Conservation (phyloP, 1,140 invertebrate genomes). For the Bicyclus anynana region DNA sequence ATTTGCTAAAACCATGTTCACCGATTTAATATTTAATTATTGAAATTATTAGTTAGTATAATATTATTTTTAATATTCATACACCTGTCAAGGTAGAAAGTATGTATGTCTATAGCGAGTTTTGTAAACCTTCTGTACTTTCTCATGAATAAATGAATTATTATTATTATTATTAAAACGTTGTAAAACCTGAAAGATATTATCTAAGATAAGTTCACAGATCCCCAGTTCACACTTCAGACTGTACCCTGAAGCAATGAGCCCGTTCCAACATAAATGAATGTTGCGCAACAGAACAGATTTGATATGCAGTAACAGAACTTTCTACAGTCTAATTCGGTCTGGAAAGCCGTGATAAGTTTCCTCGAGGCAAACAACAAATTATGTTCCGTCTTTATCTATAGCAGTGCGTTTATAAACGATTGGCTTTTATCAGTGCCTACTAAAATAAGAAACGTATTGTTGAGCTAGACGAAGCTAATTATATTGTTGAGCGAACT, state of each 20-base stretch:
- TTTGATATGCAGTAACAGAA: conserved; percentile 29
- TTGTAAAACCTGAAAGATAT: background rate
- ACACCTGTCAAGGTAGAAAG: no score
- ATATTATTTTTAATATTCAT: no score
- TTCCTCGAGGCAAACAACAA: conserved; percentile 28
- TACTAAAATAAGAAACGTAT: no score
- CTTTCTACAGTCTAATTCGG: conserved; percentile 28
- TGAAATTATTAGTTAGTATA: no score
- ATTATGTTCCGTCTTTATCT: conserved; percentile 18
- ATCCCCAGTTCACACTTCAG: conserved; percentile 5
- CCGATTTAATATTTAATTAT: no score
- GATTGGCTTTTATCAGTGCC: conserved; percentile 4
- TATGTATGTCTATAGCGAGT: no score
- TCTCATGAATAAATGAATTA: no score
- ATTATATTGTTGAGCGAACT: no score
- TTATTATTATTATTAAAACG: no score
- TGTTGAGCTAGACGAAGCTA: no score
- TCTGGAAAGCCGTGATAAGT: conserved; percentile 31
- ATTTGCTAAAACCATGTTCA: no score
- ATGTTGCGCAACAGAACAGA: conserved; percentile 20
- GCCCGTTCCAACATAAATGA: conserved; percentile 18
- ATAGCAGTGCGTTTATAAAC: conserved; percentile 6
- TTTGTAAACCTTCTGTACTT: no score
- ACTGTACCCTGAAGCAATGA: conserved; percentile 14
- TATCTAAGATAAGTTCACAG: conserved; percentile 3